Conservation (phyloP, 2,888 invertebrate genomes). For the Drosophila merina region DNA sequence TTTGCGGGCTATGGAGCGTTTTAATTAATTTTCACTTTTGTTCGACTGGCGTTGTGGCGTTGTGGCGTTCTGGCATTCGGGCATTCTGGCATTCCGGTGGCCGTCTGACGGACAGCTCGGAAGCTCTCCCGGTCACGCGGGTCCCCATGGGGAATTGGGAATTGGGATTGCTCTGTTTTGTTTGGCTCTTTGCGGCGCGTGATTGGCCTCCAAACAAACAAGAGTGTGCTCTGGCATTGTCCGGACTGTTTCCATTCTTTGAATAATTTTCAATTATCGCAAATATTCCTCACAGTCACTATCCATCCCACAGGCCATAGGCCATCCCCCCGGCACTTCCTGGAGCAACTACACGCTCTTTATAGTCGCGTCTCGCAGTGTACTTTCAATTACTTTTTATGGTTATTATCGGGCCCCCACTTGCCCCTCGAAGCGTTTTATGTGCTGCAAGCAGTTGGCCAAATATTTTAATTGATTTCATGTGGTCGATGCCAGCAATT, state of each 20-base stretch:
- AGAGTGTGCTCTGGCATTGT: conserved; percentile 10
- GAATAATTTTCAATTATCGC: conserved; percentile 36
- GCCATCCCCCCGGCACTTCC: conserved; percentile 4
- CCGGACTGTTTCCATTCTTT: conserved; percentile 25
- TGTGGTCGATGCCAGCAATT: conserved; percentile 46
- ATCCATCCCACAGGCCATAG: conserved; percentile 8
- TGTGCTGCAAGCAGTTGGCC: conserved; percentile 35
- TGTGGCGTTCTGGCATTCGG: background rate
- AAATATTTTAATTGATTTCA: conserved; percentile 76
- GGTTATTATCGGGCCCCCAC: conserved; percentile 37
- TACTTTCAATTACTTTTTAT: conserved; percentile 65
- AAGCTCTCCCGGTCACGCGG: background rate
- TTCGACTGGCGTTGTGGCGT: conserved; percentile 26
- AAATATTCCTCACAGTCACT: conserved; percentile 22
- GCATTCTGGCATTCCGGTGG: conserved; percentile 33
- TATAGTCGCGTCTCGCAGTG: conserved; percentile 40
- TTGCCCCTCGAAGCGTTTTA: conserved; percentile 35
- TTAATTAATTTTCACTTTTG: conserved; percentile 71
- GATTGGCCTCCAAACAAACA: conserved; percentile 48
- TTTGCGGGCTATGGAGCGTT: conserved; percentile 27
- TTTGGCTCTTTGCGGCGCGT: conserved; percentile 23
- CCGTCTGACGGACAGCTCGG: conserved; percentile 42
- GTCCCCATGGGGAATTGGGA: conserved; percentile 13
- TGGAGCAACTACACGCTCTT: conserved; percentile 52
- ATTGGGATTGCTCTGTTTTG: conserved; percentile 14